These are phyloP conservation scores for Iguana delicatissima DNA, from an alignment of 2,797 vertebrate genomes.

Conservation along the genomic window DNA sequence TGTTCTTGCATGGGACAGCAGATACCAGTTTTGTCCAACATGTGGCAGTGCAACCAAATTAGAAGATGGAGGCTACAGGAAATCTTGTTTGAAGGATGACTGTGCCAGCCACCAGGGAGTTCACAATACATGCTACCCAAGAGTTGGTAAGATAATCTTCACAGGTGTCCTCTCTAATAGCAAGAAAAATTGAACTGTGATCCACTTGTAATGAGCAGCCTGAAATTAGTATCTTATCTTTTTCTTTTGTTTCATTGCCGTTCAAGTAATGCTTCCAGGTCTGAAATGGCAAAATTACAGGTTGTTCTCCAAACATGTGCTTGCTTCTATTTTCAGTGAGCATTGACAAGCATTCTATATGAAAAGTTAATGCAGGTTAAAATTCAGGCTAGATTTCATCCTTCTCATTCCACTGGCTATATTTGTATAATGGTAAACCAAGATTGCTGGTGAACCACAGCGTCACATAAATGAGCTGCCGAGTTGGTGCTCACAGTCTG, in stretches of 20 bases:
- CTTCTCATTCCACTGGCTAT: neutral
- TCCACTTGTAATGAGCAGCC: neutral
- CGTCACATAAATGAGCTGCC: neutral
- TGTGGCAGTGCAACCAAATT: slow-evolving; percentile 87
- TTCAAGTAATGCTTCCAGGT: neutral
- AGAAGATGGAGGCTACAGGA: slow-evolving; percentile 92
- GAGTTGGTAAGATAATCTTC: slow-evolving; percentile 86
- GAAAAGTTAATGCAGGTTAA: neutral
- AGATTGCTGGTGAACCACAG: too few species aligned
- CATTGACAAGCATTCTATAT: neutral
- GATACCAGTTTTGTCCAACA: slow-evolving; percentile 91
- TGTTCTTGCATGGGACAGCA: slow-evolving; percentile 91
- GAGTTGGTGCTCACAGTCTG: neutral
- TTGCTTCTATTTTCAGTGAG: neutral
- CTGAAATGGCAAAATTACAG: neutral
- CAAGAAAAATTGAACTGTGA: neutral
- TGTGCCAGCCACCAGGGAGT: slow-evolving; percentile 90
- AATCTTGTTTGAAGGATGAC: slow-evolving; percentile 84
- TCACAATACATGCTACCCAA: slow-evolving; percentile 94
- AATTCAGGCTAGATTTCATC: neutral
- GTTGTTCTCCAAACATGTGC: neutral
- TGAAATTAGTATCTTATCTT: neutral
- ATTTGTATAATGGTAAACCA: neutral
- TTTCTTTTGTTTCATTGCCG: neutral
- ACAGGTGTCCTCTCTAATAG: neutral